These are phyloP conservation scores for Picathartes gymnocephalus DNA, from an alignment of 2,113 vertebrate genomes.

Conservation along the genomic window DNA sequence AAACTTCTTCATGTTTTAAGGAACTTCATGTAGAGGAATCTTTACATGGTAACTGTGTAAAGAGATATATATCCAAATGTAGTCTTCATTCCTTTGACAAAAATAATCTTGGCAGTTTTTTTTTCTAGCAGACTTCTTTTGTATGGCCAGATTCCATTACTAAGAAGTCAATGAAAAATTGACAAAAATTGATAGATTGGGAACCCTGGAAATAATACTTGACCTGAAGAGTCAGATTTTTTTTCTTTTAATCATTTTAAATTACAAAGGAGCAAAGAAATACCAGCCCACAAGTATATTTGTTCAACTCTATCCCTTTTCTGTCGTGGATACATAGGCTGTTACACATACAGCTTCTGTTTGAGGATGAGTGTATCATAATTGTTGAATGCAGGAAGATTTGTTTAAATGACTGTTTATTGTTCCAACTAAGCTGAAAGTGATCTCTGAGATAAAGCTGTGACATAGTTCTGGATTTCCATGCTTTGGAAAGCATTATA, in stretches of 20 bases:
- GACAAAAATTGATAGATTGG: background rate
- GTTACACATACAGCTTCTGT: background rate
- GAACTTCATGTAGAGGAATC: background rate
- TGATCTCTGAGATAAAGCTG: background rate
- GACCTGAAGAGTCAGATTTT: background rate
- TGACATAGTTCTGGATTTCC: background rate
- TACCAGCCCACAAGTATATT: background rate
- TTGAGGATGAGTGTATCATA: background rate
- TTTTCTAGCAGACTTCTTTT: background rate
- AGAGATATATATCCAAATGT: background rate
- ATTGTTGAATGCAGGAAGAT: background rate
- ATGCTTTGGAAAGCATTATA: background rate
- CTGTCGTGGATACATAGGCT: background rate
- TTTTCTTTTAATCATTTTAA: background rate
- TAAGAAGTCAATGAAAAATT: background rate
- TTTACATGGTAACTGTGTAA: background rate
- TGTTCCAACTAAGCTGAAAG: conserved; percentile 40
- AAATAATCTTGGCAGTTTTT: background rate
- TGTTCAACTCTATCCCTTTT: background rate
- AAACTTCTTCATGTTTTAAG: background rate
- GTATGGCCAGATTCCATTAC: background rate
- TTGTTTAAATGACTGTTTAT: conserved; percentile 25
- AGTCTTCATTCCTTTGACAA: background rate
- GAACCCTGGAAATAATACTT: background rate
- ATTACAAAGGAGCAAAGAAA: background rate